Evolutionary conservation across 2,113 vertebrate genomes (phyloP), one percentile per base, ranked within the genome.

Genomic region (Charadrius vociferus): DNA sequence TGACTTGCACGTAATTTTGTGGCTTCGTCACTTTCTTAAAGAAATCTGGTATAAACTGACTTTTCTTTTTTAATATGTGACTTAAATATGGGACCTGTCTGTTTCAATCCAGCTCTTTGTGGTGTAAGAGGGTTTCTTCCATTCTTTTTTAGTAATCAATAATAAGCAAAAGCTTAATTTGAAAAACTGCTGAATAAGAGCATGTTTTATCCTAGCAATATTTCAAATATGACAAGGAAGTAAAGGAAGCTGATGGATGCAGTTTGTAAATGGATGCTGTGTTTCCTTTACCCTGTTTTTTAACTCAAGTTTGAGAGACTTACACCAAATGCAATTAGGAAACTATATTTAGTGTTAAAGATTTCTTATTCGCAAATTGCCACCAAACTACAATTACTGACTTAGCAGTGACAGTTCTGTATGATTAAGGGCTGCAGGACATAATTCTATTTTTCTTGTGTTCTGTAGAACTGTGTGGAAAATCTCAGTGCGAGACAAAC

Each of bases 341-440:
- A 86, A 55, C 29, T 72, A 8, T 65, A 62, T 77, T 78, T 71
- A 45, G 26, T 27, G 21, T 81, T 92, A 68, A 67, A 78, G 61
- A 17, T 12, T 75, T 82, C 73, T 94, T 23, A 36, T 30, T 91
- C 56, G 53, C 65, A 91, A 63, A 61, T 87, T 58, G 7, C 43
- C 29, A 47, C 63, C 26, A 45, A 67, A 52, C 17, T 86, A 15
- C 50, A 79, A 13, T 68, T 93, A 81, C 73, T 73, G 53, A 75
- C 43, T 88, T 92, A 81, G 32, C 81, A 84, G 3, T 72, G 80
- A 27, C 39, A 75, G 61, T 71, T 94, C 79, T 87, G 9, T 91
- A 9, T 74, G 75, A 89, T 84, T 92, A 85, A 95, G 53, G 65
- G 65, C 86, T 72, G 36, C 56, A 94, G 84, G 91, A 91, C 45